Evolutionary conservation across 2,888 invertebrate species (phyloP).

Genomic region (Brenthis ino): DNA sequence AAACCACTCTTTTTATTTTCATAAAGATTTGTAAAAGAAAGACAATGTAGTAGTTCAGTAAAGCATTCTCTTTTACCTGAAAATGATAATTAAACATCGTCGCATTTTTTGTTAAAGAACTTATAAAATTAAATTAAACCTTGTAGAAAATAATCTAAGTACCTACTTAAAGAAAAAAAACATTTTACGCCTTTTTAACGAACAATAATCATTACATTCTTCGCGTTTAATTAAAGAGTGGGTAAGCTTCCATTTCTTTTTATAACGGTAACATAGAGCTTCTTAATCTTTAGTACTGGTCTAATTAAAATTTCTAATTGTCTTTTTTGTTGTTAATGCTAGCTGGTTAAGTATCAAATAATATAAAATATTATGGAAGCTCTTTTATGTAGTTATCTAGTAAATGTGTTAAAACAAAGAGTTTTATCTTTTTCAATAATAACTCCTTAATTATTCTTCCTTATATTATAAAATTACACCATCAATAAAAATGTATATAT

Average conservation of each 20-base stretch:
- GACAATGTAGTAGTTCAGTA: too few relatives aligned
- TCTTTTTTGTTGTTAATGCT: not conserved
- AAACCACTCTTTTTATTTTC: too few relatives aligned
- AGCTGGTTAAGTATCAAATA: too few relatives aligned
- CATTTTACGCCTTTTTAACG: not conserved
- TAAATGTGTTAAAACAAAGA: too few relatives aligned
- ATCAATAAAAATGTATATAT: not conserved
- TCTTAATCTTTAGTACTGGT: slow-evolving; percentile 10
- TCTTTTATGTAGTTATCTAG: too few relatives aligned
- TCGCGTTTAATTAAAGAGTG: slow-evolving; percentile 17
- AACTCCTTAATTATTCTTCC: not conserved
- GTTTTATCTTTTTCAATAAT: not conserved
- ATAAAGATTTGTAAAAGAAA: too few relatives aligned
- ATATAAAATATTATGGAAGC: too few relatives aligned
- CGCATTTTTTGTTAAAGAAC: not conserved
- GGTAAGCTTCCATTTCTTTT: slow-evolving; percentile 10
- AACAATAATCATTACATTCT: slow-evolving; percentile 11
- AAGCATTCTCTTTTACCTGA: too few relatives aligned
- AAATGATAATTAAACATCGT: too few relatives aligned
- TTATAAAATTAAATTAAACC: not conserved
- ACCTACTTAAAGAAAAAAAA: not conserved
- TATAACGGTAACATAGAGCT: slow-evolving; percentile 17
- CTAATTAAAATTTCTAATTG: slow-evolving; percentile 11
- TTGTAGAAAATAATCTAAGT: not conserved
- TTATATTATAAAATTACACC: not conserved